These are phyloP conservation scores for Synergus japonicus DNA, from an alignment of 2,888 invertebrate genomes.

Conservation along the genomic window DNA sequence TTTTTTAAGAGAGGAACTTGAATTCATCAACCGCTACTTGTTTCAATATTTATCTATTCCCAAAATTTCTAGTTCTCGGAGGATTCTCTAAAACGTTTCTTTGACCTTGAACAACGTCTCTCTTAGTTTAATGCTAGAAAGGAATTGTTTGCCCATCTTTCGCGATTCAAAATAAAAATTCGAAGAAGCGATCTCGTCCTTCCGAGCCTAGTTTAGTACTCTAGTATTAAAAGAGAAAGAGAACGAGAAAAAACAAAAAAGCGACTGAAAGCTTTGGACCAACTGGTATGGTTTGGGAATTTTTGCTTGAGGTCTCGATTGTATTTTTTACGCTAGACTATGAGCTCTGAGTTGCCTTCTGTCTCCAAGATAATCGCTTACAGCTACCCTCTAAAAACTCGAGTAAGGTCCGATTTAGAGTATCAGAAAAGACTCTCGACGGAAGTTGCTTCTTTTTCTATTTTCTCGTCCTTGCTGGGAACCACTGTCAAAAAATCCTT, in stretches of 20 bases:
- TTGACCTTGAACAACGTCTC: constrained; percentile 16
- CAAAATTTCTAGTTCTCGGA: too few species aligned
- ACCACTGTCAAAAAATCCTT: constrained; percentile 3
- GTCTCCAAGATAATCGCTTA: constrained; percentile 40
- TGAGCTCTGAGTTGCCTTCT: constrained; percentile 19
- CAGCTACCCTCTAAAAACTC: constrained; percentile 38
- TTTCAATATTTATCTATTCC: too few species aligned
- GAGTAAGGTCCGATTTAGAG: constrained; percentile 23
- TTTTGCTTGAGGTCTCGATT: constrained; percentile 13
- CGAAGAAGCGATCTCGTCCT: constrained; percentile 22
- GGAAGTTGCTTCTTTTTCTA: constrained; percentile 21
- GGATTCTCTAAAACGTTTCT: too few species aligned
- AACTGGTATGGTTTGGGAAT: not conserved
- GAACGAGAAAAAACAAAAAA: not conserved
- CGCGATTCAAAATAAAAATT: constrained; percentile 40
- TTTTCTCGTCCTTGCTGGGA: constrained; percentile 8
- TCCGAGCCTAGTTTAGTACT: constrained; percentile 30
- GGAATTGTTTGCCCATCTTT: constrained; percentile 37
- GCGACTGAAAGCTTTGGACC: constrained; percentile 31
- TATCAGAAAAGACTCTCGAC: constrained; percentile 21
- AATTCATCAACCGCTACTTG: too few species aligned
- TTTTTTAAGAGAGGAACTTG: too few species aligned
- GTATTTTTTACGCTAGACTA: constrained; percentile 33
- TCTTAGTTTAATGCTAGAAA: constrained; percentile 31
- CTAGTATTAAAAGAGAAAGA: too few species aligned